Base-by-base conservation (phyloP, 2,888 invertebrate species). In the Lochmaea crataegi region DNA sequence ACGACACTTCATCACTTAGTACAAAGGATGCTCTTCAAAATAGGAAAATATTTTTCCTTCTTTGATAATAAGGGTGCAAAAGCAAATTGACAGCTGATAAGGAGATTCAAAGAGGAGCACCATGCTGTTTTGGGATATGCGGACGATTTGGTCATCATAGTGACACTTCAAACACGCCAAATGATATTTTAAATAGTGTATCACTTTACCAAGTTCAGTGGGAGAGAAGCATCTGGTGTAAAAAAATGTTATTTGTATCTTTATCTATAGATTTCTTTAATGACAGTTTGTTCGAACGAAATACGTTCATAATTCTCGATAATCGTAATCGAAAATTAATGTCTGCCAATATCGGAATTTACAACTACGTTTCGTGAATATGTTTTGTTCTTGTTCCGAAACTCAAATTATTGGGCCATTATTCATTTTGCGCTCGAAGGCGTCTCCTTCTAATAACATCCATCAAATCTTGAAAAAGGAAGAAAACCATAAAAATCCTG, bases 381-480 rank as follows among this genome's bases (percentile, higher is more conserved):
- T 53, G 56, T 66, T 38, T 58, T 67, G 22, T 67, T 58, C 45
- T 66, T 66, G 18, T 69, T 68, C 42, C 42, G 32, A 57, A 69
- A 57, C 69, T 42, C 57, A 64, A 58, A 70, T 65, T 64, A 64
- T 70, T 57, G 66, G 65, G 11, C 63, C 67, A 65, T 76, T 68
- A 63, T 67, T 66, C 70, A 69, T 68, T 71, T 73, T 45, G 57
- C 56, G 38, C 66, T 70, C 66, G 48, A 67, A 57, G 61, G 61
- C 66, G 60, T 56, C 66, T 63, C 53, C 65, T 65, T 18, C 66
- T 63, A 69, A 73, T 73, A 72, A 70, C 81, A 82, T 81, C 78
- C 79, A 79, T 82, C 81, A 81, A 80, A 79, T 75, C 77, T 75
- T 71, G 71, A 26, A 64, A 66, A 58, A 73, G 68, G 69, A 66